Base-by-base conservation (phyloP, 2,797 vertebrate species). In the Chaetophractus vellerosus region DNA sequence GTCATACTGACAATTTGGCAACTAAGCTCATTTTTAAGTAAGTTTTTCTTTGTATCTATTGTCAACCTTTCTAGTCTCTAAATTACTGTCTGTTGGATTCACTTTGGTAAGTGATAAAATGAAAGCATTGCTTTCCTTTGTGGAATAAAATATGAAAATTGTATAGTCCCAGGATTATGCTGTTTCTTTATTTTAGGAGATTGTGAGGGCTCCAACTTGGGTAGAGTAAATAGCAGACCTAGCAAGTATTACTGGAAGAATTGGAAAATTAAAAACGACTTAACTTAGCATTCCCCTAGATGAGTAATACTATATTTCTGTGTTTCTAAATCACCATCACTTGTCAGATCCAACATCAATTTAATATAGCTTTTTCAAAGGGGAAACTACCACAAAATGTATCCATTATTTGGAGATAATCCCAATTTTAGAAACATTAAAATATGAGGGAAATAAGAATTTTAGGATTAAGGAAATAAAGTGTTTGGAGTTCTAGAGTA, bases 341-440 rank as follows among this genome's bases (percentile, higher is more conserved):
- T 85, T 93, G 4, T 90, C 19, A 93, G 6, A 72, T 41, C 24
- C 79, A 23, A 68, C 10, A 68, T 76, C 31, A 57, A 63, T 75
- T 89, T 92, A 85, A 38, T 81, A 23, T 28, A 52, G 9, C 36
- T 71, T 91, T 90, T 88, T 71, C 41, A 31, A 69, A 33, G 64
- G 23, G 18, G 9, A 1, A 63, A 52, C 23, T 76, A 36, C 57
- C 23, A 14, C 87, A 84, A 95, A 92, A 74, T 66, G 1, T 90
- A 21, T 48, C 1, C 23, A 48, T 88, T 87, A 26, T 75, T 96
- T 91, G 50, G 91, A 90, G 8, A 41, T 78, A 89, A 96, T 64
- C 7, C 33, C 21, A n/a, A 80, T 59, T 96, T 92, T 92, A 76
- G 33, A 76, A 91, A 76, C 50, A 91, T 85, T 88, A 93, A 82